Conservation (phyloP, 2,888 invertebrate species). For the Apodemia zela region DNA sequence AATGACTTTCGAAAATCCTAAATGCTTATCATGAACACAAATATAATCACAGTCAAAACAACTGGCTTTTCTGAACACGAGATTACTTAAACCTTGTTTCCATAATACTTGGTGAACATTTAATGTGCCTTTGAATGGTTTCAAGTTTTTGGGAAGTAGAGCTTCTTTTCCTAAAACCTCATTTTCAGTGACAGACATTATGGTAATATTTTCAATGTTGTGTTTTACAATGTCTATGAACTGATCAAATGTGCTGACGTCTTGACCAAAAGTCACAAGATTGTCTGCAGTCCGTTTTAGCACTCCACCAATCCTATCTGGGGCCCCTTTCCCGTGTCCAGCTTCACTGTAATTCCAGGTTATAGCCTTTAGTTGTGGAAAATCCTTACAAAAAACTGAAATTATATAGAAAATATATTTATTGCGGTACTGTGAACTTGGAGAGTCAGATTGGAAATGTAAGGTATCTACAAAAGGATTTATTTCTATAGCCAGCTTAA, state of each 20-base stretch:
- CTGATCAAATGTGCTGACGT: constrained; percentile 10
- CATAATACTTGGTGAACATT: background rate
- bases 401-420: constrained; percentile 10
- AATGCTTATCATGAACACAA: background rate
- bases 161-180: background rate
- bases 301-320: constrained; percentile 1
- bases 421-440: constrained; percentile 14
- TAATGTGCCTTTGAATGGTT: background rate
- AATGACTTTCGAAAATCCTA: background rate
- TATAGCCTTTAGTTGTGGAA: constrained; percentile 8
- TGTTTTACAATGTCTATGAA: background rate
- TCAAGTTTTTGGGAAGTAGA: background rate
- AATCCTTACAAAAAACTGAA: constrained; percentile 4
- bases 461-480: constrained; percentile 9
- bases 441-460: constrained; percentile 18
- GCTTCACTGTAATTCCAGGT: constrained; percentile 10
- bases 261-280: constrained; percentile 5
- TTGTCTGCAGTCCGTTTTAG: constrained; percentile 10
- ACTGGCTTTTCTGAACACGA: no score
- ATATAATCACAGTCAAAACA: background rate
- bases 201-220: background rate
- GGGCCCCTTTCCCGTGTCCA: constrained; percentile 4
- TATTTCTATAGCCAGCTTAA: constrained; percentile 5
- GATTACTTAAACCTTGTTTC: background rate
- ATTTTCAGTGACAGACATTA: background rate